Percentiles rank a stretch among this genome's conserved stretches.
Evolutionary conservation across 2,888 invertebrate genomes (phyloP).

Genomic region (Pomacea canaliculata): DNA sequence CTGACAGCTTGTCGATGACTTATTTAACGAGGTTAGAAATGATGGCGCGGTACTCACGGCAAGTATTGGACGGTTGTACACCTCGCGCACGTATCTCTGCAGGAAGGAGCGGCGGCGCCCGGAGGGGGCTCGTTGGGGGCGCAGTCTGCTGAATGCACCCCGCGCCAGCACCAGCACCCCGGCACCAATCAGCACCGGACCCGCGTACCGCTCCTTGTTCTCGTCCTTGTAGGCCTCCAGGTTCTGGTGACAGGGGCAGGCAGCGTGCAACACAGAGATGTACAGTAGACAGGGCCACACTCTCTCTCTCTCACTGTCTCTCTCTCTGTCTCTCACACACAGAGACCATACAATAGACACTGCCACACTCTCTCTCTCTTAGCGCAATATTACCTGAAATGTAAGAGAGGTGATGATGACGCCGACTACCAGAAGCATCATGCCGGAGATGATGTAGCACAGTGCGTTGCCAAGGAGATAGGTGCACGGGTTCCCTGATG

Average conservation of each 20-base stretch:
- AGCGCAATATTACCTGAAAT: constrained; percentile 39
- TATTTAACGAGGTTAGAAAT: too few relatives aligned
- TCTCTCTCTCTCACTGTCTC: neutral
- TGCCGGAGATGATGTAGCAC: constrained; percentile 57
- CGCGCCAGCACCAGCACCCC: constrained; percentile 55
- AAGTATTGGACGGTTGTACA: constrained; percentile 47
- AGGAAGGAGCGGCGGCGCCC: constrained; percentile 40
- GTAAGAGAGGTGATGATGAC: constrained; percentile 59
- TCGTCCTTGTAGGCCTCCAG: constrained; percentile 49
- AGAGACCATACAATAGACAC: neutral
- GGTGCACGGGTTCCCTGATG: constrained; percentile 49
- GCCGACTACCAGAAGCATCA: constrained; percentile 54
- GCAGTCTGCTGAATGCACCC: constrained; percentile 47
- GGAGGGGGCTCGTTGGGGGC: constrained; percentile 35
- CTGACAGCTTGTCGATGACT: too few relatives aligned
- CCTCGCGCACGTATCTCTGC: constrained; percentile 44
- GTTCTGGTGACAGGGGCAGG: constrained; percentile 31
- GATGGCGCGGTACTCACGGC: constrained; percentile 25
- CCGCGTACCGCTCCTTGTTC: constrained; percentile 53
- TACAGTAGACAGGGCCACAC: neutral
- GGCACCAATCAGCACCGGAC: constrained; percentile 55
- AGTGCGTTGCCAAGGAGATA: constrained; percentile 53
- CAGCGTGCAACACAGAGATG: neutral
- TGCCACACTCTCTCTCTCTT: neutral
- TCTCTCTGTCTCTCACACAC: neutral